Base-by-base conservation (phyloP, 2,113 vertebrate species). In the Serilophus lunatus region DNA sequence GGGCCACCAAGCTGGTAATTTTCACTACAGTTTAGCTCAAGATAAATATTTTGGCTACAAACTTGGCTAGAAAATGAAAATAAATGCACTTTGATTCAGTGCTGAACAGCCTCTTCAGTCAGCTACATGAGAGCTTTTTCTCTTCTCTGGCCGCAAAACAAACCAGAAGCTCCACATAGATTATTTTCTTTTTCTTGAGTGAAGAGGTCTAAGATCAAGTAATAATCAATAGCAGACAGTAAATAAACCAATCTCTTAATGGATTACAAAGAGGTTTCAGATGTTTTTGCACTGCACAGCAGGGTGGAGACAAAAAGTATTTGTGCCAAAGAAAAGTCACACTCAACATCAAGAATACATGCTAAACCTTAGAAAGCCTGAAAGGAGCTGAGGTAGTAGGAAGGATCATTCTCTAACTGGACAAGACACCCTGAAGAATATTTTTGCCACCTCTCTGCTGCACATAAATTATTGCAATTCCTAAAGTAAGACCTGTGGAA, bases 181-280 rank as follows among this genome's bases (percentile, higher is more conserved):
- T 82, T 47, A 38, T 85, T 82, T 79, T 49, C 50, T 92, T 91
- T 92, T 86, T 54, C 71, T 80, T 76, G 54, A 92, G 53, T 63
- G 45, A 87, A 82, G 40, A 85, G 76, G 54, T 40, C n/a, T 87
- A 76, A 89, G 69, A 94, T 79, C 78, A 95, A 96, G 66, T 82
- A 92, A 95, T 95, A 95, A 92, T 94, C 89, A 91, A 92, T 86
- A 92, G 42, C 70, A 87, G 63, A 60, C 57, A 72, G 78, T 87
- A 90, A 92, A 94, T 86, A 93, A 94, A 88, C 63, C 79, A 77
- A 95, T 82, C 47, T 85, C 47, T 86, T 77, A 85, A 87, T 76
- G 64, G 50, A 83, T 88, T 88, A 59, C 36, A 92, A 85, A 76
- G 76, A 28, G 79, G 82, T 44, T 82, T 96, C 20, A 35, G 54